Evolutionary conservation across 2,888 invertebrate genomes (phyloP).

Genomic region (Empis stercorea): DNA sequence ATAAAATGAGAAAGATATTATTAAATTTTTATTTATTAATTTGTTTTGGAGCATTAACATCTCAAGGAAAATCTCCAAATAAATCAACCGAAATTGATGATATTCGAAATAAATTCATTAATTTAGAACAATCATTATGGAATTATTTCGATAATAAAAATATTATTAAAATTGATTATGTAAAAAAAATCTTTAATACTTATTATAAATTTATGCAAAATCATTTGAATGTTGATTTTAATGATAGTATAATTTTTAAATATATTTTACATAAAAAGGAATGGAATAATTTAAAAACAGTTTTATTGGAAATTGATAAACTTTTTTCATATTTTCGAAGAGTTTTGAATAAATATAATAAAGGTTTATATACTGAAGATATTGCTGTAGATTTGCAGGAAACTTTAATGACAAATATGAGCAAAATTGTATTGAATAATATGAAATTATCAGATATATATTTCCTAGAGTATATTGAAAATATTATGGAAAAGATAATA

Average conservation of each 20-base stretch:
- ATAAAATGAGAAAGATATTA: too few species aligned
- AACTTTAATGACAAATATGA: too few species aligned
- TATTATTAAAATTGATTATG: constrained; percentile 17
- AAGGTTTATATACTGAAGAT: too few species aligned
- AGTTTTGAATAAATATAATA: too few species aligned
- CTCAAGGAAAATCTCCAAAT: too few species aligned
- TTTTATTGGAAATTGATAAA: constrained; percentile 48
- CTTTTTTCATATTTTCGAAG: constrained; percentile 48
- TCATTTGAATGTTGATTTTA: constrained; percentile 13
- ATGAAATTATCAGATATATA: too few species aligned
- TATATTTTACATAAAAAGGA: constrained; percentile 40
- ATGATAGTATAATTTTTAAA: constrained; percentile 29
- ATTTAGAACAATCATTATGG: constrained; percentile 39
- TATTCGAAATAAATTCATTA: constrained; percentile 45
- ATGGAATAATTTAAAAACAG: constrained; percentile 49
- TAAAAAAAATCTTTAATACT: constrained; percentile 29
- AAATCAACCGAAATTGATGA: constrained; percentile 39
- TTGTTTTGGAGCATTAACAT: too few species aligned
- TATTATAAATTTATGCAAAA: constrained; percentile 25
- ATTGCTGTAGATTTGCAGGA: too few species aligned
- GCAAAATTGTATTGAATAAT: too few species aligned
- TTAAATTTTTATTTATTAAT: too few species aligned
- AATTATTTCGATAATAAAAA: constrained; percentile 20
- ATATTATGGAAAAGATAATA: constrained; percentile 43
- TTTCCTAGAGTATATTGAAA: constrained; percentile 35